Percentiles rank a stretch among this genome's conserved stretches.
These are phyloP conservation scores for Myotis lucifugus DNA, from an alignment of 2,113 vertebrate species.

Conservation along the genomic window DNA sequence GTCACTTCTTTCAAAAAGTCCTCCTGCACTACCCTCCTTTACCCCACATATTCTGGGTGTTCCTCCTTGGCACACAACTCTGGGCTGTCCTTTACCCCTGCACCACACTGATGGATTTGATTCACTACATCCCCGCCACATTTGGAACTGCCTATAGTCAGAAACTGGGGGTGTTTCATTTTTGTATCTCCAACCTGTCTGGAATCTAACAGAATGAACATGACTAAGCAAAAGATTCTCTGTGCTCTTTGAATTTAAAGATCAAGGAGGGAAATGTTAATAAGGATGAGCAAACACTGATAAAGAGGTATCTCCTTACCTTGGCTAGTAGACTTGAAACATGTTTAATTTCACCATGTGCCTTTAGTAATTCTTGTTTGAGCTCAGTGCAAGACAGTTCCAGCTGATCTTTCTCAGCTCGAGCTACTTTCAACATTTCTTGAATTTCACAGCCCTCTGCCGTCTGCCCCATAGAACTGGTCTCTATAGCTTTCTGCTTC, in stretches of 20 bases:
- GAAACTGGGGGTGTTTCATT: not conserved
- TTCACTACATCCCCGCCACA: not conserved
- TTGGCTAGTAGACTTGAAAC: conserved; percentile 88
- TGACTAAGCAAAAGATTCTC: not conserved
- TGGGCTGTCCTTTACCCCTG: not conserved
- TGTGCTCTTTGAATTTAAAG: not conserved
- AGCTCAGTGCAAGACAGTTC: conserved; percentile 89
- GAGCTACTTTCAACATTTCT: conserved; percentile 89
- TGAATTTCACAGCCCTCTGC: conserved; percentile 88
- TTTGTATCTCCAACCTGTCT: not conserved
- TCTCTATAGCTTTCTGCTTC: conserved; percentile 89
- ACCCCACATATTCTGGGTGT: not conserved
- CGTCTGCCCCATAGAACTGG: conserved; percentile 85
- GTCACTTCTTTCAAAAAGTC: not conserved
- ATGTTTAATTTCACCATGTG: conserved; percentile 88
- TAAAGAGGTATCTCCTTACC: conserved; percentile 82
- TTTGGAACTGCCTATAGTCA: not conserved
- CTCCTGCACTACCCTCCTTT: not conserved
- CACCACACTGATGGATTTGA: not conserved
- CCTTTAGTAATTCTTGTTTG: conserved; percentile 90
- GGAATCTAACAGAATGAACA: not conserved
- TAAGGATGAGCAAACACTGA: not conserved
- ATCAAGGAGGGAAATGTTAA: not conserved
- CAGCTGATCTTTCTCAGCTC: conserved; percentile 90
- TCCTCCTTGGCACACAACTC: not conserved